These are phyloP conservation scores for Muscidifurax raptorellus DNA, from an alignment of 1,140 invertebrate genomes.

Conservation along the genomic window DNA sequence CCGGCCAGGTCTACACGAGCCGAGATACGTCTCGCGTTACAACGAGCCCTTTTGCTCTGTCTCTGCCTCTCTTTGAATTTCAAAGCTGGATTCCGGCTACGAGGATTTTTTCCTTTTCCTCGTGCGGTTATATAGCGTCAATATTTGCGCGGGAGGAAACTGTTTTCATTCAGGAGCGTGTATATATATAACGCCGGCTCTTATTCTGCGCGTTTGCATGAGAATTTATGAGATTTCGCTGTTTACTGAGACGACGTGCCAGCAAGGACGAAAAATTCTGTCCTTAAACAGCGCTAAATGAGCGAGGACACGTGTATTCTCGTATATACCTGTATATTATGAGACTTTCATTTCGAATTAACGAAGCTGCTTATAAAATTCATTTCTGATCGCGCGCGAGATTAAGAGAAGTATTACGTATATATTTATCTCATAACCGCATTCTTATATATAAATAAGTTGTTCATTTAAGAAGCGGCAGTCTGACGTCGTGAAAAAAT, in stretches of 20 bases:
- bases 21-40: conserved; percentile 24
- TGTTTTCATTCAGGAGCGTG: neutral
- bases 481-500: neutral
- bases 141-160: conserved; percentile 17
- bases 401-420: neutral
- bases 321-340: no score
- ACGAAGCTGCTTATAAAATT: no score
- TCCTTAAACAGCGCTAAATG: no score
- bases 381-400: neutral
- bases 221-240: no score
- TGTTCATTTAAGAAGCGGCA: neutral
- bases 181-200: neutral
- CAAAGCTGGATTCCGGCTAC: conserved; percentile 3
- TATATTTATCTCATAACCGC: neutral
- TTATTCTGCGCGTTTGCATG: neutral
- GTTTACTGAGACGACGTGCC: no score
- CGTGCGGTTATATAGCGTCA: neutral
- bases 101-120: neutral
- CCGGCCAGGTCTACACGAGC: neutral
- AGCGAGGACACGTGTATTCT: no score
- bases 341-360: neutral
- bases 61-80: conserved; percentile 18
- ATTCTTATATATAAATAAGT: neutral
- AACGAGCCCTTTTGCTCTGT: neutral
- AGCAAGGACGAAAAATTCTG: no score